phyloP scores from a whole-genome alignment of 2,888 invertebrate genomes.

The Strigamia maritima region DNA sequence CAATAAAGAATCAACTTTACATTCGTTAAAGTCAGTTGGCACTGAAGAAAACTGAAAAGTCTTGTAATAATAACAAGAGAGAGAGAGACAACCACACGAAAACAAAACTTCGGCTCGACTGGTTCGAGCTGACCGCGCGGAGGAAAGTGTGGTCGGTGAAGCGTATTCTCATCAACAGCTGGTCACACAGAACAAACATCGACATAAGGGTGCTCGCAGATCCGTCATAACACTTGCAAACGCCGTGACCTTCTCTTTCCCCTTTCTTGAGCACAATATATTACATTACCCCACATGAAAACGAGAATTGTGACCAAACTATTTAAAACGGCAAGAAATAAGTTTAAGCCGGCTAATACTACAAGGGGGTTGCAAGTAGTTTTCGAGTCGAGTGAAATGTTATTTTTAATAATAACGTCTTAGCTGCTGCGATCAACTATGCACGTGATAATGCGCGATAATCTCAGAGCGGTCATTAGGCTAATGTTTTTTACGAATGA shows the following conservation, averaged over 20 bases:
- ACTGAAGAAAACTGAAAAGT: neutral
- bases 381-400: conserved; percentile 19
- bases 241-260: neutral
- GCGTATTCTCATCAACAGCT: conserved; percentile 27
- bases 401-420: conserved; percentile 18
- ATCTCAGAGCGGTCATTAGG: conserved; percentile 34
- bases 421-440: conserved; percentile 22
- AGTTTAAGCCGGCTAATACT: neutral
- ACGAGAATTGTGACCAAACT: neutral
- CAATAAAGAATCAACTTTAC: neutral
- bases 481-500: conserved; percentile 31
- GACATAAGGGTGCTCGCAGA: conserved; percentile 1
- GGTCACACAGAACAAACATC: conserved; percentile 26
- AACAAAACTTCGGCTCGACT: conserved; percentile 8
- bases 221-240: conserved; percentile 4
- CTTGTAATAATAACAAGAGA: conserved; percentile 6
- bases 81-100: neutral
- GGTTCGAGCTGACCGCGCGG: neutral
- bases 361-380: neutral
- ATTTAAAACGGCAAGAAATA: neutral
- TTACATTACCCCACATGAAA: neutral
- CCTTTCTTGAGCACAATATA: neutral
- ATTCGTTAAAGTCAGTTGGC: neutral
- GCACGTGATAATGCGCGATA: conserved; percentile 30
- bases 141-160: neutral